Base-by-base conservation (phyloP, 2,113 vertebrate species). In the Rhinichthys klamathensis region DNA sequence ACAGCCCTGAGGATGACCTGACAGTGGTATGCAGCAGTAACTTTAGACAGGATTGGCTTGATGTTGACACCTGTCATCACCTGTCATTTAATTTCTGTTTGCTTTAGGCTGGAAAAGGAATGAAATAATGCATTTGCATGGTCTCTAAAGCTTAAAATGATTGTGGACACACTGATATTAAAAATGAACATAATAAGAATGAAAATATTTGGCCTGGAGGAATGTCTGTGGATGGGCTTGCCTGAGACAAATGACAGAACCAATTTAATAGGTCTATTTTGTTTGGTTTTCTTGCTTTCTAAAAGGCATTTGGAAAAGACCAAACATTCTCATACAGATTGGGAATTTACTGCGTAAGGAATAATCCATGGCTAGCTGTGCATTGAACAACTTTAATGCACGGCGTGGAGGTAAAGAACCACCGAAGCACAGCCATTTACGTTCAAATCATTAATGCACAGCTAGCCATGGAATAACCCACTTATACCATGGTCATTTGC, bases 61-160 rank as follows among this genome's bases (percentile, higher is more conserved):
- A 72, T 72, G 30, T 63, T 73, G n/a, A 61, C 74, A 85, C 76
- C 76, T 80, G 12, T 46, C 38, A 61, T 67, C 74, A 85, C 76
- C 76, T 80, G 12, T 46, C 38, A 46, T 70, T 46, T 32, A 23
- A 80, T 35, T 51, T 32, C 56, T 72, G 5, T 67, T 65, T 49
- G 60, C 60, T 80, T 49, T 44, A 46, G 77, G 77, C 78, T 30
- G 3, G 25, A 32, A 15, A 67, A 65, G 38, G n/a, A 80, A 80
- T 65, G 21, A 30, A 25, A 2, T 6, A 61, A 61, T 25, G 7
- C 7, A 60, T 79, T n/a, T 65, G 60, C 4, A 32, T 18, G 58
- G n/a, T 49, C 25, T 46, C 60, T 80, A 30, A 65, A 30, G 15
- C 60, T 30, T 79, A 15, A 61, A 41, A 16, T 61, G n/a, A 25